phyloP scores from a whole-genome alignment of 2,888 invertebrate genomes.

The Torymus texanus region DNA sequence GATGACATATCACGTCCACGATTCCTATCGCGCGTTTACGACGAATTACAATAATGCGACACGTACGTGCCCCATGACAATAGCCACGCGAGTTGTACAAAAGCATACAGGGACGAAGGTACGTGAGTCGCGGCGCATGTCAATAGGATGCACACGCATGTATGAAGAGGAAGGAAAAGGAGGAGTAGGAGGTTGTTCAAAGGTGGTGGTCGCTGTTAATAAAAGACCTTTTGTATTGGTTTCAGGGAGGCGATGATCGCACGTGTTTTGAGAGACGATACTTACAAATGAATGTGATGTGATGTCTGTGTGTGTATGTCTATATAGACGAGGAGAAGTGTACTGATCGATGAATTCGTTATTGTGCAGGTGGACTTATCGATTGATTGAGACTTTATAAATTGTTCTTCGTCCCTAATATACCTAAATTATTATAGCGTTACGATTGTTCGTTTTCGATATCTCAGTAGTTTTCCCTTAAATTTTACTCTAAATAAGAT shows the following conservation, averaged over 20 bases:
- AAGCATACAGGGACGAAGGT: constrained; percentile 4
- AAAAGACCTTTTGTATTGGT: constrained; percentile 5
- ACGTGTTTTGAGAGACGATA: not conserved
- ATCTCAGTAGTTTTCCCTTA: too few relatives aligned
- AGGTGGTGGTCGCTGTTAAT: not conserved
- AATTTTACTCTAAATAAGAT: too few relatives aligned
- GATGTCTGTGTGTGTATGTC: too few relatives aligned
- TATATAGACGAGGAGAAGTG: too few relatives aligned
- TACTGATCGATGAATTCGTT: too few relatives aligned
- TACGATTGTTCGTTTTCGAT: too few relatives aligned
- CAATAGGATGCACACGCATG: not conserved
- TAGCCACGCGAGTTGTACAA: constrained; percentile 26
- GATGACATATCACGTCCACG: constrained; percentile 32
- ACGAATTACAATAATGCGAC: constrained; percentile 53
- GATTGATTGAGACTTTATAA: too few relatives aligned
- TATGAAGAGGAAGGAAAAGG: not conserved
- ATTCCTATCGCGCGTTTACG: constrained; percentile 37
- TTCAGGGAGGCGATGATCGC: not conserved
- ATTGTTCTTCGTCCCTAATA: too few relatives aligned
- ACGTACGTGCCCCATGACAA: constrained; percentile 34
- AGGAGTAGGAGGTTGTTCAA: not conserved
- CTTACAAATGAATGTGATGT: too few relatives aligned
- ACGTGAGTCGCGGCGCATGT: constrained; percentile 4
- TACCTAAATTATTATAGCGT: too few relatives aligned
- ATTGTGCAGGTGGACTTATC: too few relatives aligned